Evolutionary conservation across 2,113 vertebrate genomes (phyloP), one percentile per base, ranked within the genome.

Genomic region (Vombatus ursinus): DNA sequence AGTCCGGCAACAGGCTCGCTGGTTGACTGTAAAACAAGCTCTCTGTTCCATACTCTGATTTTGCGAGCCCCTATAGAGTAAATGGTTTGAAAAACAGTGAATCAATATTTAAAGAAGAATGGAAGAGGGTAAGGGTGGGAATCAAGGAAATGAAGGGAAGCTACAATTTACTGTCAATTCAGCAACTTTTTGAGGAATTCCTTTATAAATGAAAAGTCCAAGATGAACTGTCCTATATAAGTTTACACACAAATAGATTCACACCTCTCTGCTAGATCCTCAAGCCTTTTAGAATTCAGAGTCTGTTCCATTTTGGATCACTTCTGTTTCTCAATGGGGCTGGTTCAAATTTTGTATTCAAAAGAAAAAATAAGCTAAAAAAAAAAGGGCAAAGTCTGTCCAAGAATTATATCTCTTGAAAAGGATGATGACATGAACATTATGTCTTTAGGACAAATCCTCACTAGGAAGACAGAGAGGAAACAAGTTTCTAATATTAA

Each of bases 11-110:
- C 24, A 44, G 98, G 97, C 96, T 99, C 99, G 22, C 99, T 99
- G 92, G 99, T 99, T 84, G 99, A 99, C 95, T 99, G 99, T 54
- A 99, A 98, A 93, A 99, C 98, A 37, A 99, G 99, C 96, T 99
- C 99, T 94, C 99, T 98, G 97, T 98, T 99, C 99, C 99, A 99
- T 0, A 99, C 98, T 92, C 99, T 97, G 91, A 99, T 96, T 97
- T 99, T 99, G 54, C 99, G 98, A 95, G 98, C 98, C 8, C 99
- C 99, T 99, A 94, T 0, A 89, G 47, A 52, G 26, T 3, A 93
- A 22, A 89, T 28, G 28, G 25, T 93, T 50, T 16, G 2, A 91
- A 90, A 23, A 90, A 50, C 4, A 50, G 3, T 49, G 26, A 50
- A 19, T 12, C 25, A 49, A 90, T 26, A 48, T 50, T 90, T 48